A percentile compares a stretch with the other conserved stretches of the same genome.
phyloP scores from a whole-genome alignment of 2,888 invertebrate species.

The Trimorus sp. region DNA sequence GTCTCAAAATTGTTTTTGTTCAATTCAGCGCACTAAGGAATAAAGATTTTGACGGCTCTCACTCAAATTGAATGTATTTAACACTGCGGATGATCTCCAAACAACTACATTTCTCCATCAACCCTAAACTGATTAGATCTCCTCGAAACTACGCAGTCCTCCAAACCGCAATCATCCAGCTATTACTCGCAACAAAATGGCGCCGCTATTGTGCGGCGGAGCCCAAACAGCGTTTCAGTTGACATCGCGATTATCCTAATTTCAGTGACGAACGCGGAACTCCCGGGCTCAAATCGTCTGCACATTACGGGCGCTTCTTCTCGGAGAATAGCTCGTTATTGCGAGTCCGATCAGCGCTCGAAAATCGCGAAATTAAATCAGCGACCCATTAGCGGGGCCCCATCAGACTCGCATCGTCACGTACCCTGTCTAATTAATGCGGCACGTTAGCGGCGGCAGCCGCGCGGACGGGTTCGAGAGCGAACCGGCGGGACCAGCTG shows the following conservation, averaged over 20 bases:
- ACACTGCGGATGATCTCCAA: no score
- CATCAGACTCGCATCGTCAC: conserved; percentile 74
- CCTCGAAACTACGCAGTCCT: no score
- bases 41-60: no score
- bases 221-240: conserved; percentile 9
- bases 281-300: conserved; percentile 25
- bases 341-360: conserved; percentile 42
- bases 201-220: not conserved
- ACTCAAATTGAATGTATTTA: no score
- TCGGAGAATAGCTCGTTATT: conserved; percentile 47
- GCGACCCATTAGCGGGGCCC: conserved; percentile 74
- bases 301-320: conserved; percentile 35
- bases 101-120: no score
- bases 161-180: no score
- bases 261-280: conserved; percentile 10
- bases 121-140: no score
- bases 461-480: conserved; percentile 67
- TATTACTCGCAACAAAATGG: not conserved
- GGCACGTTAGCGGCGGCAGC: conserved; percentile 71
- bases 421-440: conserved; percentile 78
- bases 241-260: conserved; percentile 15
- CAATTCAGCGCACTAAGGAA: no score
- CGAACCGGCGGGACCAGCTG: conserved; percentile 66
- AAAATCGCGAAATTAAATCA: conserved; percentile 76
- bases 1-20: no score